Percentiles rank a stretch among this genome's conserved stretches.
phyloP scores from a whole-genome alignment of 92 coral and sea anemone genomes.

The Nematostella vectensis region DNA sequence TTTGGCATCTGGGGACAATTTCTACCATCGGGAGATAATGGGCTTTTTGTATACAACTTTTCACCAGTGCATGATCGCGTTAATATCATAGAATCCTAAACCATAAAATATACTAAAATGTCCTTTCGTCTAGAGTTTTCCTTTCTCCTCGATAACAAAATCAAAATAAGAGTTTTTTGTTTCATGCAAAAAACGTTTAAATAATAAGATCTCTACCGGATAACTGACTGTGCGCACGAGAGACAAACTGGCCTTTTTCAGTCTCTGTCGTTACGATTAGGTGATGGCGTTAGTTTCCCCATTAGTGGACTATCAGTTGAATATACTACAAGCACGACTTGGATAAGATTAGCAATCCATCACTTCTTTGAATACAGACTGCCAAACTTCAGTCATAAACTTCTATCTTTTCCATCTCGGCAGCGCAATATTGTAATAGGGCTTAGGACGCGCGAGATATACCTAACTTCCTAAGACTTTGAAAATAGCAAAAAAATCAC shows the following conservation, averaged over 20 bases:
- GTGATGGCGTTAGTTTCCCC: background rate
- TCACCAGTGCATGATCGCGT: too few species aligned
- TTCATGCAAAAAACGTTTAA: too few species aligned
- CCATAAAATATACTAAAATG: too few species aligned
- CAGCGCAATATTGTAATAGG: conserved; percentile 32
- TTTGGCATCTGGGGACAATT: conserved; percentile 16
- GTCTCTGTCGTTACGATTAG: background rate
- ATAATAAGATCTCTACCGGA: too few species aligned
- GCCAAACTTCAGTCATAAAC: conserved; percentile 28
- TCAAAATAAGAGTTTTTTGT: too few species aligned
- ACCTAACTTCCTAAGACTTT: conserved; percentile 10
- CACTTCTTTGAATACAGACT: conserved; percentile 16
- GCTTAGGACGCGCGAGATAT: conserved; percentile 20
- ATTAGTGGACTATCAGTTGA: background rate
- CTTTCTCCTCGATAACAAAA: too few species aligned
- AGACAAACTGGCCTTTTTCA: too few species aligned
- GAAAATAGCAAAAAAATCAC: conserved; percentile 17
- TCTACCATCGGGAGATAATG: conserved; percentile 2
- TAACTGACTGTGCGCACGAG: too few species aligned
- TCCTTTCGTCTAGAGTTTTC: too few species aligned
- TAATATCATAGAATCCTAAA: too few species aligned
- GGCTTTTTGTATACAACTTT: too few species aligned
- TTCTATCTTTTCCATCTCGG: conserved; percentile 32
- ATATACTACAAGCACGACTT: conserved; percentile 9
- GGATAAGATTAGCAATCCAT: conserved; percentile 17